Conservation (phyloP, 2,797 vertebrate species). For the Squalus acanthias region DNA sequence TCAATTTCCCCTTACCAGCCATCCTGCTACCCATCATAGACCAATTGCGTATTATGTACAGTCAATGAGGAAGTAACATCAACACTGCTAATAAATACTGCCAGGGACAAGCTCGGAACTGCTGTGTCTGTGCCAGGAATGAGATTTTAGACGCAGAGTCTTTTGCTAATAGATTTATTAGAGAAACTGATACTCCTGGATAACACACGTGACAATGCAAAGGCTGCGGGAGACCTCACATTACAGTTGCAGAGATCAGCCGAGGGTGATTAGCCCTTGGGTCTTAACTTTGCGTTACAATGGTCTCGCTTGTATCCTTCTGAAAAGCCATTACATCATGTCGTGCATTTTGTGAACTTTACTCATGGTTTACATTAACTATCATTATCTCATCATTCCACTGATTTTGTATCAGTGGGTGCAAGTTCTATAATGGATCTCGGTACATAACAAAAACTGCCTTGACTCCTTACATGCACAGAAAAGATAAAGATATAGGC, state of each 20-base stretch:
- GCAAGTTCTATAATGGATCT: background rate
- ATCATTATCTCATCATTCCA: background rate
- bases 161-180: background rate
- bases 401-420: background rate
- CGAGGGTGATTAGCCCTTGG: background rate
- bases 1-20: background rate
- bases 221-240: background rate
- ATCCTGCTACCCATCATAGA: background rate
- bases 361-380: background rate
- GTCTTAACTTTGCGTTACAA: background rate
- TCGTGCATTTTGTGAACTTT: background rate
- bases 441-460: background rate
- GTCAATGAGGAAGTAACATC: background rate
- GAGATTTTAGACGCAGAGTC: background rate
- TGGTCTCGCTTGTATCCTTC: background rate
- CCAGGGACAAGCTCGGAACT: background rate
- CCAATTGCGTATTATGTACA: background rate
- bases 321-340: background rate
- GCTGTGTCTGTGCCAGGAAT: background rate
- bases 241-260: background rate
- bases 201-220: background rate
- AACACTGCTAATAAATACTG: background rate
- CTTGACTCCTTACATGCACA: background rate
- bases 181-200: background rate
- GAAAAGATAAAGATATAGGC: background rate